A percentile compares a stretch with the other conserved stretches of the same genome.
phyloP scores from a whole-genome alignment of 2,113 vertebrate genomes.

The Eubucco bourcierii region DNA sequence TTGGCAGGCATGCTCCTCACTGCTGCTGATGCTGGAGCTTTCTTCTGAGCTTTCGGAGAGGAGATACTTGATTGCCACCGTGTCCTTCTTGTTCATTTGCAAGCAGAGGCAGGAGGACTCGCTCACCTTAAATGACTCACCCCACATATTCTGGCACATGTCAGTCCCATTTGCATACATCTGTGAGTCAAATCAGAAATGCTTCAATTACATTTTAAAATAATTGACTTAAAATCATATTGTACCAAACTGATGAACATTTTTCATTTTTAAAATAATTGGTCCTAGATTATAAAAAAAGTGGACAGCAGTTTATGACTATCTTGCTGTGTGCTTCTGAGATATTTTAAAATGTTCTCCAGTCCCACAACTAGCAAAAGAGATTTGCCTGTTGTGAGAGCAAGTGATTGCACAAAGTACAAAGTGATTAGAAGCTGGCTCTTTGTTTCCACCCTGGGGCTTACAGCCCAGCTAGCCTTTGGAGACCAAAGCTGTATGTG shows the following conservation, averaged over 20 bases:
- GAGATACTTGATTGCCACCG: conserved; percentile 40
- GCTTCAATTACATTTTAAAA: not conserved
- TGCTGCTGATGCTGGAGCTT: conserved; percentile 51
- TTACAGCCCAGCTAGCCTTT: not conserved
- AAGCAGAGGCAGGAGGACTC: conserved; percentile 71
- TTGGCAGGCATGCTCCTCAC: conserved; percentile 34
- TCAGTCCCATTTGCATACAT: conserved; percentile 69
- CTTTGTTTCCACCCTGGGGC: conserved; percentile 12
- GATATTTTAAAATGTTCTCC: not conserved
- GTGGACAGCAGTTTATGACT: not conserved
- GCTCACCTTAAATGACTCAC: conserved; percentile 65
- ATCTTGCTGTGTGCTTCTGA: not conserved
- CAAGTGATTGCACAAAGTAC: not conserved
- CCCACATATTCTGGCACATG: conserved; percentile 75
- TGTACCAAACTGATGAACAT: not conserved
- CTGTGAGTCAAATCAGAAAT: conserved; percentile 50
- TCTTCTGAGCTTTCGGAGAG: conserved; percentile 33
- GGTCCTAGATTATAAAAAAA: not conserved
- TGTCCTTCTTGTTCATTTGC: conserved; percentile 69
- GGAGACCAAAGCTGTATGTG: not conserved
- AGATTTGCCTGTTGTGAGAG: not conserved
- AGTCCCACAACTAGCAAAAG: not conserved
- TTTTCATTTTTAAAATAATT: not conserved
- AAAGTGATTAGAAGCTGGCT: not conserved
- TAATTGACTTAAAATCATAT: not conserved